These are phyloP conservation scores for Phalacrocorax pelagicus DNA, from an alignment of 2,113 vertebrate genomes.

Conservation along the genomic window DNA sequence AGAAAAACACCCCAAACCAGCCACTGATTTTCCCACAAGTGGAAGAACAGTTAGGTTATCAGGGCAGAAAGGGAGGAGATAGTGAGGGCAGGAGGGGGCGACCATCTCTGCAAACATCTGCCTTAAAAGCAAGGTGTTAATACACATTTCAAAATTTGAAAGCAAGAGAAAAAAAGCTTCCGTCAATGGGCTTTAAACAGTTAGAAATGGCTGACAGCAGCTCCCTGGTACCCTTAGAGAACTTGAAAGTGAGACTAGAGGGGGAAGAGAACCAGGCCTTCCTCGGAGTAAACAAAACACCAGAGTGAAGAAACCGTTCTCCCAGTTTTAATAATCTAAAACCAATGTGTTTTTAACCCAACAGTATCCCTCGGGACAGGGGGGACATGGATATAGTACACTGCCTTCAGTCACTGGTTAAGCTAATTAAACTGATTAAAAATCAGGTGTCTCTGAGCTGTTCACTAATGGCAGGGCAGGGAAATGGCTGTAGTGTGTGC, in stretches of 20 bases:
- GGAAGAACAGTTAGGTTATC: neutral
- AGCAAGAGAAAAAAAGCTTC: neutral
- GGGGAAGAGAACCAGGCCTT: neutral
- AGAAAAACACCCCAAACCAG: neutral
- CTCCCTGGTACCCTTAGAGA: neutral
- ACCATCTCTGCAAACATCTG: neutral
- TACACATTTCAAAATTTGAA: neutral
- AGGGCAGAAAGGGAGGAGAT: neutral
- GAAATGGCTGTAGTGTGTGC: neutral
- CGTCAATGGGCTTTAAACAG: fast-evolving
- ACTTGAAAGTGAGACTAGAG: neutral
- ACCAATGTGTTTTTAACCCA: neutral
- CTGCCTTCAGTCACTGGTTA: neutral
- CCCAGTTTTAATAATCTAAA: neutral
- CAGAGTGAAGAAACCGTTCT: neutral
- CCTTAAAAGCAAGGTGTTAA: neutral
- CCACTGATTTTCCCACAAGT: neutral
- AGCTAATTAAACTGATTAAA: too few species aligned
- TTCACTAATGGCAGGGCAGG: neutral
- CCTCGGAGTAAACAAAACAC: neutral
- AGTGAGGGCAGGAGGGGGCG: neutral
- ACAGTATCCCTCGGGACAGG: neutral
- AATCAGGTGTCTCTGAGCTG: neutral
- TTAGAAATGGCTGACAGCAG: neutral
- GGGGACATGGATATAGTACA: fast-evolving